Conservation (phyloP, 2,797 vertebrate genomes). For the Saxicola maurus region DNA sequence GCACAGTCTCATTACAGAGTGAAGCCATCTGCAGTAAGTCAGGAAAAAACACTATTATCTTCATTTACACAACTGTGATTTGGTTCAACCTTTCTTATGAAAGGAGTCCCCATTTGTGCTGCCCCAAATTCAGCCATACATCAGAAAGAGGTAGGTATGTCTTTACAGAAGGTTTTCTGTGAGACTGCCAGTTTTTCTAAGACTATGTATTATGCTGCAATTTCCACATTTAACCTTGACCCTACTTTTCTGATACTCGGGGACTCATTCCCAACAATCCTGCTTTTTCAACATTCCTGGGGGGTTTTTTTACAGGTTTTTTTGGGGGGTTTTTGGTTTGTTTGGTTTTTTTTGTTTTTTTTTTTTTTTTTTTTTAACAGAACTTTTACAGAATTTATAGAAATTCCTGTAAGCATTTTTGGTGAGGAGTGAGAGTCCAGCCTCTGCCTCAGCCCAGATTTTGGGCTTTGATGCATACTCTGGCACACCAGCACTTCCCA, state of each 20-base stretch:
- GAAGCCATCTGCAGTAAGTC: not conserved
- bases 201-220: not conserved
- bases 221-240: not conserved
- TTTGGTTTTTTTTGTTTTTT: no score
- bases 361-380: no score
- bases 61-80: not conserved
- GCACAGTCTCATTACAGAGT: not conserved
- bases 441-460: not conserved
- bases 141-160: accelerated
- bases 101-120: not conserved
- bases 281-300: not conserved
- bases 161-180: not conserved
- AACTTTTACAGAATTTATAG: no score
- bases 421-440: not conserved
- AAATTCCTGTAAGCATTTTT: not conserved
- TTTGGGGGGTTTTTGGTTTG: no score
- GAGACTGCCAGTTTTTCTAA: not conserved
- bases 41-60: not conserved
- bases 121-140: not conserved
- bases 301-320: no score
- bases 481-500: not conserved
- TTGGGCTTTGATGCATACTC: not conserved
- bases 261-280: not conserved
- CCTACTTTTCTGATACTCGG: not conserved
- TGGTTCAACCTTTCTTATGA: not conserved